Evolutionary conservation across 2,888 invertebrate species (phyloP), one percentile per base, ranked within the genome.

Genomic region (Eumerus sabulonum): DNA sequence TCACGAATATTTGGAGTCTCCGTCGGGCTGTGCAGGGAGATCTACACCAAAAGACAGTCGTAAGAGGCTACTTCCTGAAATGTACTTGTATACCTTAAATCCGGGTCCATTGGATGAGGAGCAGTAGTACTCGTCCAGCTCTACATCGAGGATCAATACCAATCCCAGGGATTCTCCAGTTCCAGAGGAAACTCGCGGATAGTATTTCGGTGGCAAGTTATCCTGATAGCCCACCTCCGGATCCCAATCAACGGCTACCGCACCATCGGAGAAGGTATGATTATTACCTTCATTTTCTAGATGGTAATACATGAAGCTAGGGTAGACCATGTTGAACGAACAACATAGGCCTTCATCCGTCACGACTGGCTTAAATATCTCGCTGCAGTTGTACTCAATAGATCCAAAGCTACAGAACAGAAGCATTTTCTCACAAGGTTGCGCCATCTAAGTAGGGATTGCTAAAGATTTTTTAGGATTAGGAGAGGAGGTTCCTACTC

Each of bases 281-380:
- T 83, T 82, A 17, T 13, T 38, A 9, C n/a, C 1, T n/a, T 47
- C 45, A 0, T 50, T 57, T 1, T 35, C 4, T 0, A 67, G n/a
- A n/a, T n/a, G n/a, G n/a, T n/a, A n/a, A n/a, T 83, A 85, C 86
- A 87, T 85, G 66, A 83, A 86, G n/a, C 71, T 76, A 0, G 92
- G 90, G 71, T 94, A 93, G 0, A 95, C 91, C 76, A 92, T 92
- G 86, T 96, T 96, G 86, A 96, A 96, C 2, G 94, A 93, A 87
- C 96, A 96, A 85, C 96, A 96, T 0, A 95, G 90, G 0, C 96
- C 96, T 86, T 95, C 95, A 84, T 96, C 96, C 0, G 96, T 95
- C 64, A 95, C 89, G 47, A 94, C 92, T 0, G 93, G 92, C 84
- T 93, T 93, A 87, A 96, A 95, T 71, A 94, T 85, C 47, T 92